Base-by-base conservation (phyloP, 2,888 invertebrate species). In the Eudasyphora cyanicolor region DNA sequence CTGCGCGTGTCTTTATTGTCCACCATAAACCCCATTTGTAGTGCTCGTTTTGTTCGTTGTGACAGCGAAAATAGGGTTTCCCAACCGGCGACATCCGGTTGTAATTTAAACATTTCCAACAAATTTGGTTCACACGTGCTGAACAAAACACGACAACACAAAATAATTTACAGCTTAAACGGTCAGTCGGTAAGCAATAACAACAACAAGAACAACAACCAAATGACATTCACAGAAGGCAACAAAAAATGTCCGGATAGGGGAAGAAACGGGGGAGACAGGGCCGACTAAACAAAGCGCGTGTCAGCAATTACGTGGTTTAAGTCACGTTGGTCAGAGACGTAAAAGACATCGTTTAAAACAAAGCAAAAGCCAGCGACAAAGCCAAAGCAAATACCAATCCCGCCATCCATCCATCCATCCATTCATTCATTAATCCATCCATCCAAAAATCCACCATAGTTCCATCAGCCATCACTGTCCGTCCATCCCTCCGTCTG, bases 81-180 rank as follows among this genome's bases (percentile, higher is more conserved):
- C 45, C 42, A 71, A 79, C 35, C 51, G 70, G 51, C 54, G 70
- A 54, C 57, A 79, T 82, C 79, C 82, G 82, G 76, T 38, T 79
- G 71, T 64, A 71, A 76, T 62, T 70, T 17, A 62, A 62, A 62
- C 5, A 71, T 32, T 76, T 82, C 74, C 67, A 32, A 74, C 60
- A 82, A 82, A 81, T 89, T 89, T 87, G 85, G 90, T 88, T 89
- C 89, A 89, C 88, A 89, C 89, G 90, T 89, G 89, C 86, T 78
- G 29, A 51, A 21, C 51, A 21, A 19, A 19, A 51, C 51, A 21
- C 51, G 17, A 32, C 19, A 35, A 35, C 24, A 24, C 57, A 24
- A 60, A 60, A n/a, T 29, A 60, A n/a, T n/a, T 29, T 21, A 60
- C 38, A 67, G 21, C 42, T 42, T 67, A 38, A 67, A 24, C 35